These are phyloP conservation scores for Nycteola revayana DNA, from an alignment of 2,888 invertebrate species.

Conservation along the genomic window DNA sequence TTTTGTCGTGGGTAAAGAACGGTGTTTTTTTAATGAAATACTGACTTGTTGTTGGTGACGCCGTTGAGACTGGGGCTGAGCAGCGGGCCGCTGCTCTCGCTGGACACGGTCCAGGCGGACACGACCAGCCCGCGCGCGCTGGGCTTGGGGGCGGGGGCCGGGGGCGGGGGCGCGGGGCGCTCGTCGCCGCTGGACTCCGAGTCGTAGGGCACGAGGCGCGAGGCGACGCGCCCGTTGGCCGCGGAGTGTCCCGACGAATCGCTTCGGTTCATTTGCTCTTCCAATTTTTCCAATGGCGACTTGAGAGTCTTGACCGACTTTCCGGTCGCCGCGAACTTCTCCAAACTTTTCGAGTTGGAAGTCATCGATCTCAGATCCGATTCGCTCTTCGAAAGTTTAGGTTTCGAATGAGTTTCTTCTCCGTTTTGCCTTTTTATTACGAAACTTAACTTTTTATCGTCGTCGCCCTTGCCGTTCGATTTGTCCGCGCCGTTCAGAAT, in stretches of 20 bases:
- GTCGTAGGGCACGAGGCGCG: constrained; percentile 82
- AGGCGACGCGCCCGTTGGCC: constrained; percentile 50
- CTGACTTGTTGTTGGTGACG: constrained; percentile 71
- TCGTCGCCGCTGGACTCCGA: constrained; percentile 81
- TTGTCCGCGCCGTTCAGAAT: constrained; percentile 59
- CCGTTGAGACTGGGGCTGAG: constrained; percentile 76
- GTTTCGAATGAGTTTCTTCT: constrained; percentile 49
- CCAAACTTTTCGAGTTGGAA: constrained; percentile 41
- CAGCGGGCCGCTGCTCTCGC: constrained; percentile 61
- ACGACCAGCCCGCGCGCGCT: constrained; percentile 50
- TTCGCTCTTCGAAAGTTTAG: constrained; percentile 57
- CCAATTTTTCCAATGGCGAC: constrained; percentile 68
- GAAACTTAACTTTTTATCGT: constrained; percentile 63
- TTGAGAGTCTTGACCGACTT: constrained; percentile 61
- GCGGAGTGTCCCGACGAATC: constrained; percentile 48
- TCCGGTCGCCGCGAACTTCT: constrained; percentile 51
- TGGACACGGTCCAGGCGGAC: constrained; percentile 72
- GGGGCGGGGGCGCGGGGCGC: constrained; percentile 32
- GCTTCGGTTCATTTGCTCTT: constrained; percentile 71
- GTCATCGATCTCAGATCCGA: constrained; percentile 47
- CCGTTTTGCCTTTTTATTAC: constrained; percentile 57
- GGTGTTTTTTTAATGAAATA: too few species aligned
- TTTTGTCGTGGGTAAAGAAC: too few species aligned
- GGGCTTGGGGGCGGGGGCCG: constrained; percentile 45
- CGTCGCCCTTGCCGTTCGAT: constrained; percentile 42